phyloP scores from a whole-genome alignment of 1,140 invertebrate species.

The Cydia splendana region DNA sequence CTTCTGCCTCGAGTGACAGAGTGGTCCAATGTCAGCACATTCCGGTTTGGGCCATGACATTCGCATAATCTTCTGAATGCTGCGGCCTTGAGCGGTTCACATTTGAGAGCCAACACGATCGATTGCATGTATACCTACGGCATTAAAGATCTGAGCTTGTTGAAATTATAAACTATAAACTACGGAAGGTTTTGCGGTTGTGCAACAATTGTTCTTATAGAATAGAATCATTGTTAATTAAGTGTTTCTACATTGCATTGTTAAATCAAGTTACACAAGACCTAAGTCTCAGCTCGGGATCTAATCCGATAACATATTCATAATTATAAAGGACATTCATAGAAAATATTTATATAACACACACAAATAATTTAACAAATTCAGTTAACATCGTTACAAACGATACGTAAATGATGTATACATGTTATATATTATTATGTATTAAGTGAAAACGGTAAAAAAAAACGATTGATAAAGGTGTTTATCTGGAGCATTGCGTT shows the following conservation, averaged over 20 bases:
- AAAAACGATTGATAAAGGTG: too few relatives aligned
- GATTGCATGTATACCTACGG: not conserved
- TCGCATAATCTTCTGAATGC: conserved; percentile 11
- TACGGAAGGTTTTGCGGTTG: not conserved
- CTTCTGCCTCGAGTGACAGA: conserved; percentile 6
- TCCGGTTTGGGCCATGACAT: conserved; percentile 29
- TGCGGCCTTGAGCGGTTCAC: not conserved
- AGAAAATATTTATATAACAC: not conserved
- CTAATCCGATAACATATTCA: not conserved
- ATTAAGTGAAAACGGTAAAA: too few relatives aligned
- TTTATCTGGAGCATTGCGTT: too few relatives aligned
- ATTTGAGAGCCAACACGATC: not conserved
- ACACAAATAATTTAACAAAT: not conserved
- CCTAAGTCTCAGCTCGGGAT: not conserved
- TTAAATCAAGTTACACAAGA: not conserved
- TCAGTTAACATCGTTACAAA: not conserved
- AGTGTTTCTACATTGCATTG: conserved; percentile 16
- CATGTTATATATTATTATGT: too few relatives aligned
- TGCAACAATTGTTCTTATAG: not conserved
- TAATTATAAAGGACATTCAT: not conserved
- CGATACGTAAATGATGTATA: too few relatives aligned
- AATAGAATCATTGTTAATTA: not conserved
- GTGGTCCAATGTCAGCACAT: conserved; percentile 19
- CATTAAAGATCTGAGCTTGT: not conserved
- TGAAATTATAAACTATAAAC: not conserved